Percentiles rank a stretch among this genome's conserved stretches.
phyloP scores from a whole-genome alignment of 2,888 invertebrate species.

The Tipula unca region DNA sequence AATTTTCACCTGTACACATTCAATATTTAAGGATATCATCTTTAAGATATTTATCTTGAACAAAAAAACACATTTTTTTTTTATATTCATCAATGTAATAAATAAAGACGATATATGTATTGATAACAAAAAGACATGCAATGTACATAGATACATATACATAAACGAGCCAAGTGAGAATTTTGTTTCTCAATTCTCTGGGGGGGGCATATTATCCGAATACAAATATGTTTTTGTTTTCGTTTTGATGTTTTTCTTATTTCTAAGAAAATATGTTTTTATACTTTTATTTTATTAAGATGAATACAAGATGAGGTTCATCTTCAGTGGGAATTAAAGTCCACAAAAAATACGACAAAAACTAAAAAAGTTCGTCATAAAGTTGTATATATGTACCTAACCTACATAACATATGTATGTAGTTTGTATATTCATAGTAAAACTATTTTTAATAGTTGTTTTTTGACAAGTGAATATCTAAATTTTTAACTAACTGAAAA shows the following conservation, averaged over 20 bases:
- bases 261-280: background rate
- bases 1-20: background rate
- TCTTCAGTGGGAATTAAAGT: background rate
- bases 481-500: no score
- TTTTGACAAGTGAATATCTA: no score
- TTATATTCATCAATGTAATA: background rate
- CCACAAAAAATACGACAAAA: no score
- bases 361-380: no score
- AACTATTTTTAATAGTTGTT: no score
- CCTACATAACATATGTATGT: no score
- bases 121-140: background rate
- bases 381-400: no score
- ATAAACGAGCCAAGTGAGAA: background rate
- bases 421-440: no score
- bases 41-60: background rate
- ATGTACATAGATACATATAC: no score
- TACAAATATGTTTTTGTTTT: background rate
- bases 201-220: background rate
- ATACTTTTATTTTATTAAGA: no score
- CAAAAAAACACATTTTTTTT: background rate
- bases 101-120: background rate
- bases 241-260: background rate
- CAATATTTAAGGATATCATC: background rate
- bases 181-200: background rate
- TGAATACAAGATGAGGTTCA: background rate